Percentiles rank a stretch among this genome's conserved stretches.
phyloP scores from a whole-genome alignment of 2,888 invertebrate genomes.

The Oxycera nigricornis region DNA sequence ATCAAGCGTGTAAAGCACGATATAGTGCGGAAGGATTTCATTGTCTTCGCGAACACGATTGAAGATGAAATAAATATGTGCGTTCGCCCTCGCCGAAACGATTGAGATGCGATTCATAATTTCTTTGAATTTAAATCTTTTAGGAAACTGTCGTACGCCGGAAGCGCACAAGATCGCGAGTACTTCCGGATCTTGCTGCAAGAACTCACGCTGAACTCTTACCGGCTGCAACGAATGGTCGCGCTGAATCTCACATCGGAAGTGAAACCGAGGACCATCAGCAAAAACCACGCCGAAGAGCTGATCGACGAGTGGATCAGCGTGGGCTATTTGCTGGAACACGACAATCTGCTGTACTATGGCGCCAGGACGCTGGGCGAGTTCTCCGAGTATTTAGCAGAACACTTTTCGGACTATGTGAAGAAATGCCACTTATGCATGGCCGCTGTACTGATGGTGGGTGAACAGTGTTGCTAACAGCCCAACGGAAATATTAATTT shows the following conservation, averaged over 20 bases:
- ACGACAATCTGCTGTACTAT: constrained; percentile 50
- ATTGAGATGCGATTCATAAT: too few relatives aligned
- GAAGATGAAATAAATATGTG: constrained; percentile 48
- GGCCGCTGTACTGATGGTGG: constrained; percentile 52
- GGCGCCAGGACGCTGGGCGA: constrained; percentile 53
- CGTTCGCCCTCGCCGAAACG: too few relatives aligned
- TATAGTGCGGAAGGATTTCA: constrained; percentile 48
- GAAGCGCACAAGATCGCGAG: constrained; percentile 50
- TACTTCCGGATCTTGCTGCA: constrained; percentile 51
- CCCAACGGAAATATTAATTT: background rate
- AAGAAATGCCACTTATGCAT: constrained; percentile 52
- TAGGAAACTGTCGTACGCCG: constrained; percentile 48
- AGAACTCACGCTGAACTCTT: constrained; percentile 48
- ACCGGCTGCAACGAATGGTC: constrained; percentile 50
- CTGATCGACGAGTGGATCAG: constrained; percentile 50
- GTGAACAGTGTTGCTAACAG: background rate
- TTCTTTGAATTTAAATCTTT: too few relatives aligned
- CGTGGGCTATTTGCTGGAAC: constrained; percentile 52
- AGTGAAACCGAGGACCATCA: constrained; percentile 48
- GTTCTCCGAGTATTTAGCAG: constrained; percentile 51
- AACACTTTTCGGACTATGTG: constrained; percentile 50
- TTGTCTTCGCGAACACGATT: constrained; percentile 51
- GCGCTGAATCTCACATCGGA: constrained; percentile 49
- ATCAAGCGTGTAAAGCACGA: constrained; percentile 52
- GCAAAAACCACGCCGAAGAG: constrained; percentile 51